phyloP scores from a whole-genome alignment of 2,888 invertebrate species.

The Eutolmus rufibarbis region DNA sequence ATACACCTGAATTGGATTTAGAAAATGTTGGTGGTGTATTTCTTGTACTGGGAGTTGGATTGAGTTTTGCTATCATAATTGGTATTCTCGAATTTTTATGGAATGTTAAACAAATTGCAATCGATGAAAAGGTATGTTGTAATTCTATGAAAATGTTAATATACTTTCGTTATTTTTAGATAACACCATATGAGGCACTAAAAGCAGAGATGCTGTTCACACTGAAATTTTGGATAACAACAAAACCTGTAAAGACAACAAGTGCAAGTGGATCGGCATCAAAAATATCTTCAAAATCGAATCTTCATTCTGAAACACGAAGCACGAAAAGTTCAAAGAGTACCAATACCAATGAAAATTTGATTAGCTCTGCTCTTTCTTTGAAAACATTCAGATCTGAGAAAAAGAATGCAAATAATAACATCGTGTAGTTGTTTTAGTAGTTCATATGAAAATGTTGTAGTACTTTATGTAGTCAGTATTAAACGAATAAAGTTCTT shows the following conservation, averaged over 20 bases:
- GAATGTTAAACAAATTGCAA: constrained; percentile 80
- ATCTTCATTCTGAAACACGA: not conserved
- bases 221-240: constrained; percentile 74
- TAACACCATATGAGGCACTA: constrained; percentile 74
- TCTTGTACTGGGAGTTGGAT: constrained; percentile 80
- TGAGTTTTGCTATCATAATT: constrained; percentile 73
- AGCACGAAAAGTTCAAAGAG: not conserved
- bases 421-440: not conserved
- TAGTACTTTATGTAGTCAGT: not conserved
- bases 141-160: not conserved
- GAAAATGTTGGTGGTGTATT: constrained; percentile 91
- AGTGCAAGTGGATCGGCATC: constrained; percentile 50
- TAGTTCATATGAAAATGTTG: not conserved
- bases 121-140: constrained; percentile 74
- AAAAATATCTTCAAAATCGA: constrained; percentile 55
- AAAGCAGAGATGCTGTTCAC: constrained; percentile 76
- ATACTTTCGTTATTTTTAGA: constrained; percentile 62
- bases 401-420: not conserved
- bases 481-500: not conserved
- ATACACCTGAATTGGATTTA: constrained; percentile 59
- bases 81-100: constrained; percentile 85
- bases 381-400: not conserved
- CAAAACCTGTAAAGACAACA: constrained; percentile 70
- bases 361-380: not conserved
- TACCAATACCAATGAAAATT: not conserved